Evolutionary conservation across 2,113 vertebrate species (phyloP), one percentile per base, ranked within the genome.

Genomic region (Prolemur simus): DNA sequence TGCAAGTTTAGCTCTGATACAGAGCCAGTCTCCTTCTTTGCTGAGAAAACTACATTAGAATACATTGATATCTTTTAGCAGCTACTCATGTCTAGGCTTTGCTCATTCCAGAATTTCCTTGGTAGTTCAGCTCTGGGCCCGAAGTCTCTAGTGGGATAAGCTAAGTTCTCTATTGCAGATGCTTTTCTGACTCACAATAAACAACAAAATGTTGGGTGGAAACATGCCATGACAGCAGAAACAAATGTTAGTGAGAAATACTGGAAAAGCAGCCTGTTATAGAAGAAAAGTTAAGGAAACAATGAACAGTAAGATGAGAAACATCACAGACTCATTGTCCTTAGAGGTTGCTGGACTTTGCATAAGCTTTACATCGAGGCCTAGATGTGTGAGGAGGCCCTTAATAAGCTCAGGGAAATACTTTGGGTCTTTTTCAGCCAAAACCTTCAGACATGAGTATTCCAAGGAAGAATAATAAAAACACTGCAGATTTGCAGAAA

Each of bases 191-290:
- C 68, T 94, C 82, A 89, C 29, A 42, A 42, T 76, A 77, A 91
- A 96, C 76, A 95, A 89, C 29, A 66, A 60, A 63, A 8, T 81
- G 17, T 21, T 97, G 92, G n/a, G 37, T 80, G 37, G 89, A 60
- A 96, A 95, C 73, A 89, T 87, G 63, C 47, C 74, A 87, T 71
- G 45, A 87, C 47, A 83, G 86, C 87, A 96, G 77, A 95, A 97
- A 86, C 60, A 91, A 91, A 91, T 74, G 17, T 63, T 95, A 91
- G 49, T 29, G n/a, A 52, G 64, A 37, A 91, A 96, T 23, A 66
- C 7, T 96, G 78, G 56, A 91, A 97, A 82, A 95, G n/a, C 64
- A 97, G 64, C 42, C 49, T 88, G 74, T 91, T 89, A 73, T 0
- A 78, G 14, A 69, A 56, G 85, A 86, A 76, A 76, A 83, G 69